Conservation (phyloP, 2,113 vertebrate genomes). For the Galeopterus variegatus region DNA sequence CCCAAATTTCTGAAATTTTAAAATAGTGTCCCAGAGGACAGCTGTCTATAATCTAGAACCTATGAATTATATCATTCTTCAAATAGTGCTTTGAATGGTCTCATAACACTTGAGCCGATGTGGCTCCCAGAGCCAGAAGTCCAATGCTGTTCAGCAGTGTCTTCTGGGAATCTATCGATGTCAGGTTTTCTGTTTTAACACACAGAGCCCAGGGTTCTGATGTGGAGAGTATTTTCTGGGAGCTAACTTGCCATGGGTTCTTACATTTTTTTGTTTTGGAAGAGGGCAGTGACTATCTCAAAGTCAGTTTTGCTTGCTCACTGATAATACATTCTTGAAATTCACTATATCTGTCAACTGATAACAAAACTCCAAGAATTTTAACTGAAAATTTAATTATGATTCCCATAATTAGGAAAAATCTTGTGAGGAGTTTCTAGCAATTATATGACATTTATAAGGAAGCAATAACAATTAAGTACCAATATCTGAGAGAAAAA, state of each 20-base stretch:
- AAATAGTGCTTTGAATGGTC: constrained; percentile 49
- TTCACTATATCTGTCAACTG: neutral
- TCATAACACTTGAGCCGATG: neutral
- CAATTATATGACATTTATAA: neutral
- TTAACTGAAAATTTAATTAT: constrained; percentile 44
- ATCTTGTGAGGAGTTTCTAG: neutral
- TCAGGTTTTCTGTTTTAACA: neutral
- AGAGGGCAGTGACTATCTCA: neutral
- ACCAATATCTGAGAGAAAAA: neutral
- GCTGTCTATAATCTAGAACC: constrained; percentile 74
- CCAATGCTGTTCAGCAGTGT: neutral
- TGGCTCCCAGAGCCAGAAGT: neutral
- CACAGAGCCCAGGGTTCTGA: neutral
- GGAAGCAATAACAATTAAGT: constrained; percentile 2
- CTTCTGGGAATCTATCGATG: neutral
- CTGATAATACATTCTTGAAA: neutral
- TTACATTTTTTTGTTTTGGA: constrained; percentile 17
- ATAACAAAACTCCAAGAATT: neutral
- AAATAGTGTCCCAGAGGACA: constrained; percentile 58
- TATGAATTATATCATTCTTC: constrained; percentile 34
- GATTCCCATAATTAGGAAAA: constrained; percentile 46
- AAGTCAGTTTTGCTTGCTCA: neutral
- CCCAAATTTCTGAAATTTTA: constrained; percentile 73
- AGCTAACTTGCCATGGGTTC: neutral
- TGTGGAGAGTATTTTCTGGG: neutral